Evolutionary conservation across 2,113 vertebrate genomes (phyloP).

Genomic region (Chunga burmeisteri): DNA sequence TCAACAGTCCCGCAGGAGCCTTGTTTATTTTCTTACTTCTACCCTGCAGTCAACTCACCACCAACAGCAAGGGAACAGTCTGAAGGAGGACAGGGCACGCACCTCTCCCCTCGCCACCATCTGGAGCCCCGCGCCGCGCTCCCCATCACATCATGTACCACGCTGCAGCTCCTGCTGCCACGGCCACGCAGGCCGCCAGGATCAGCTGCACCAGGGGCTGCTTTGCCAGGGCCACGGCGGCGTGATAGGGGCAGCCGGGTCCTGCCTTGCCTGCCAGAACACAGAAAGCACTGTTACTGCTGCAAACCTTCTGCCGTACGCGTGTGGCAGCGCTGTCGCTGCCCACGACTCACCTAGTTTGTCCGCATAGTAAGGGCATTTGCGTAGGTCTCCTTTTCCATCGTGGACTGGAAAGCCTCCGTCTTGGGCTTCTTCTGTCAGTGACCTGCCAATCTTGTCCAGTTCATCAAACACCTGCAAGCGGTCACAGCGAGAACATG

Average conservation of each 20-base stretch:
- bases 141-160: conserved; percentile 90
- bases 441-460: conserved; percentile 81
- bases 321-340: rapidly evolving
- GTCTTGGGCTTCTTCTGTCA: conserved; percentile 79
- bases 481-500: rapidly evolving
- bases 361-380: conserved; percentile 90
- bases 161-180: conserved; percentile 80
- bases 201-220: conserved; percentile 85
- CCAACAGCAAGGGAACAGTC: not conserved
- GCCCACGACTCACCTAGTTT: conserved; percentile 72
- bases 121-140: not conserved
- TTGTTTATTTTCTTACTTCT: conserved; percentile 46
- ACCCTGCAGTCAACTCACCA: conserved; percentile 39
- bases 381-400: conserved; percentile 85
- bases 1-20: not conserved
- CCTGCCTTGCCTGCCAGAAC: conserved; percentile 70
- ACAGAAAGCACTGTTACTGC: not conserved
- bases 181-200: conserved; percentile 80
- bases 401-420: conserved; percentile 78
- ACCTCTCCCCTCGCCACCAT: not conserved
- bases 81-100: not conserved
- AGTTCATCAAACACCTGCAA: conserved; percentile 91
- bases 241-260: conserved; percentile 72
- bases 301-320: rapidly evolving
- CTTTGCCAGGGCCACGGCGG: conserved; percentile 73